A percentile compares a stretch with the other conserved stretches of the same genome.
Evolutionary conservation across 53 echinoderm and acorn worm species (phyloP).

Genomic region (Actinopyga echinites): DNA sequence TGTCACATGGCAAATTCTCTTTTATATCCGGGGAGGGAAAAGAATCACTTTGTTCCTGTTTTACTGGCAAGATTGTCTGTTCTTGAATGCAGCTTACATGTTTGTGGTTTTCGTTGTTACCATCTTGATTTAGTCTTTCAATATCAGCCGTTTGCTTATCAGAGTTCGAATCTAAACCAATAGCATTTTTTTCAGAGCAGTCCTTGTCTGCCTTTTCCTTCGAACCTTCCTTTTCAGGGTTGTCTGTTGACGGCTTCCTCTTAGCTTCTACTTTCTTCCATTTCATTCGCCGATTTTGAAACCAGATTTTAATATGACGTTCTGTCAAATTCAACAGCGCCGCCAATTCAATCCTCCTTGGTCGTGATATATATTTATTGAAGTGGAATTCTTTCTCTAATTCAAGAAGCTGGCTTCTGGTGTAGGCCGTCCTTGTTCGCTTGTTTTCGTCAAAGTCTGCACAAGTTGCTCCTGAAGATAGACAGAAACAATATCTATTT

Average conservation of each 20-base stretch:
- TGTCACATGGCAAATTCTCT: slow-evolving; percentile 12
- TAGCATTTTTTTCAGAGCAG: background rate
- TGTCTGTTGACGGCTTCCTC: slow-evolving; percentile 67
- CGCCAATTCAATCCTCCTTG: slow-evolving; percentile 89
- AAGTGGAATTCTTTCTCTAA: slow-evolving; percentile 98
- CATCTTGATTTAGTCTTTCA: slow-evolving; percentile 7
- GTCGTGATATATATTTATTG: slow-evolving; percentile 97
- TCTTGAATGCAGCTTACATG: background rate
- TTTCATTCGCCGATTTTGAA: slow-evolving; percentile 98
- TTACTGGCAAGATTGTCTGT: slow-evolving; percentile 14
- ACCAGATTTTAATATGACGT: slow-evolving; percentile 99
- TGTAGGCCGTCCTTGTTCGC: slow-evolving; percentile 95
- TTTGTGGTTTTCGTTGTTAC: background rate
- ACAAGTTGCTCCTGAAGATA: slow-evolving; percentile 82
- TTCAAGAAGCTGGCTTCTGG: slow-evolving; percentile 93
- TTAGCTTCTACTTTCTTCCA: slow-evolving; percentile 99
- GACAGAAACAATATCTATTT: slow-evolving; percentile 12
- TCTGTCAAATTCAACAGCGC: slow-evolving; percentile 96
- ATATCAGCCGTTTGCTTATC: slow-evolving; percentile 16
- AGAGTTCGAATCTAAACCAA: background rate
- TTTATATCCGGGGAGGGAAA: background rate
- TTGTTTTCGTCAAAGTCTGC: slow-evolving; percentile 98
- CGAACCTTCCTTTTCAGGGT: slow-evolving; percentile 32
- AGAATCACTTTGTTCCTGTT: slow-evolving; percentile 2
- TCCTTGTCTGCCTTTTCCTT: slow-evolving; percentile 7